Percentiles rank a stretch among this genome's conserved stretches.
Evolutionary conservation across 2,888 invertebrate genomes (phyloP).

Genomic region (Eurytoma adleriae): DNA sequence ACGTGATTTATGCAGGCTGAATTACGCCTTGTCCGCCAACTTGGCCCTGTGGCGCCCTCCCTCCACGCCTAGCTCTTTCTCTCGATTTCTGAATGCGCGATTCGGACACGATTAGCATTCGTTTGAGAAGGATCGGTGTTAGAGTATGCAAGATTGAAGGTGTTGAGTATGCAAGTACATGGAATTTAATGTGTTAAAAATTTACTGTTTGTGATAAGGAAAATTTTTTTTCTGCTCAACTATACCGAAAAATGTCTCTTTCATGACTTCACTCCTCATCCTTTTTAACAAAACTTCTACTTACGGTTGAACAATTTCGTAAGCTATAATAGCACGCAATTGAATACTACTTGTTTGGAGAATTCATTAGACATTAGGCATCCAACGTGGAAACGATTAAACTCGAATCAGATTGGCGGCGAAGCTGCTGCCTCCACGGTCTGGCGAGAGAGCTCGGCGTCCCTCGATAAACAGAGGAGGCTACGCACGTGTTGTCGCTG

Average conservation of each 20-base stretch:
- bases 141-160: no score
- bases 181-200: not conserved
- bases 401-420: slow-evolving; percentile 67
- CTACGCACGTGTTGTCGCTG: slow-evolving; percentile 76
- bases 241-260: no score
- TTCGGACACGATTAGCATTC: not conserved
- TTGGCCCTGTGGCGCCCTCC: not conserved
- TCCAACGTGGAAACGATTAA: slow-evolving; percentile 67
- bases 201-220: no score
- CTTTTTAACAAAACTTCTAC: no score
- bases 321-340: not conserved
- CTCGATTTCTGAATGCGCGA: not conserved
- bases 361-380: slow-evolving; percentile 51
- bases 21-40: slow-evolving; percentile 37
- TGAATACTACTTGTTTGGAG: slow-evolving; percentile 39
- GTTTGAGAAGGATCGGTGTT: no score
- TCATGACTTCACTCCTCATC: no score
- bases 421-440: slow-evolving; percentile 4
- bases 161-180: not conserved
- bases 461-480: slow-evolving; percentile 72
- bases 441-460: slow-evolving; percentile 32
- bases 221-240: no score
- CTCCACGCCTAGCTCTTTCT: not conserved
- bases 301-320: no score
- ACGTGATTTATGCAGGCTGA: slow-evolving; percentile 52